Evolutionary conservation across 2,113 vertebrate genomes (phyloP), one percentile per base, ranked within the genome.

Genomic region (Brachypteracias leptosomus): DNA sequence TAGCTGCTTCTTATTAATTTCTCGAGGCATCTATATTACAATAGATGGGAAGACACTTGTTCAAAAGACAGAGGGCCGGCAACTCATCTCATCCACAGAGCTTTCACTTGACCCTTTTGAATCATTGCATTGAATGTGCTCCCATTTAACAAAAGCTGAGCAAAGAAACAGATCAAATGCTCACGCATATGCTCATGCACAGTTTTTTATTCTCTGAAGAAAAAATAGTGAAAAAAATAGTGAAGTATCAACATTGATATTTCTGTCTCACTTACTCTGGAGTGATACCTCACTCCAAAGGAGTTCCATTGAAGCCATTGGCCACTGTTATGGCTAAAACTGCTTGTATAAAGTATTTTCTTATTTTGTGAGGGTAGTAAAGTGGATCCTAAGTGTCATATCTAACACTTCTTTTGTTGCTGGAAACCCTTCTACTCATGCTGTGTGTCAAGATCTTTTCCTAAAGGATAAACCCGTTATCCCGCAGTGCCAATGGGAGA

Each of bases 1-100:
- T 57, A 49, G 44, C 10, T 44, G 18, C 29, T 84, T 68, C 47
- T 49, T 92, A 89, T 86, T 88, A 72, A 66, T 90, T 94, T 95
- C 38, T 71, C 63, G 51, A 86, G 35, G 67, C 47, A 75, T 90
- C 63, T 77, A 5, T 79, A 55, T 70, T 51, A 70, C 51, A 74
- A 55, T 51, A 52, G 35, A 58, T 59, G 35, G 59, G 59, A 83
- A 93, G 70, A 52, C 16, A 47, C 52, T 85, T 83, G 42, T 46
- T 22, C 35, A 76, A 73, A 86, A 91, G 71, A 38, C n/a, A 85
- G 87, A 65, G 22, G 22, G 24, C 12, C 29, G 85, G 59, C 12
- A 22, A 44, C 52, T 84, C 47, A n/a, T 62, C 51, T 94, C 55
- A 80, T 31, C 18, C 80, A 61, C 74, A 81, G 52, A 81, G 19